These are phyloP conservation scores for Stenopsyche tienmushanensis DNA, from an alignment of 1,140 invertebrate genomes.

Conservation along the genomic window DNA sequence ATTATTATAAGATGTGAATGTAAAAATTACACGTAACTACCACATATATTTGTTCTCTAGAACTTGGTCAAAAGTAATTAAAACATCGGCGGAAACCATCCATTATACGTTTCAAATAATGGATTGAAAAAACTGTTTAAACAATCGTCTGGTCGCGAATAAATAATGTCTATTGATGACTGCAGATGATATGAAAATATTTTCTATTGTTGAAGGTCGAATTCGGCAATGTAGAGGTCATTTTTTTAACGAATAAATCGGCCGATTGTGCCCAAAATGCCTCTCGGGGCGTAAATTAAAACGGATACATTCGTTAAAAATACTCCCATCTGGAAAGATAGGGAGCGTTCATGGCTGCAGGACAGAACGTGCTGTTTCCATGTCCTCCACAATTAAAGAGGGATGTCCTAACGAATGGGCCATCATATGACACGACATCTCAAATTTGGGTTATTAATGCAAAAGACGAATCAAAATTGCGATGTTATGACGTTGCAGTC, in stretches of 20 bases:
- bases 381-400: constrained; percentile 21
- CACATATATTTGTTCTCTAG: background rate
- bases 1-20: too few relatives aligned
- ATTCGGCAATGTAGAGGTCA: background rate
- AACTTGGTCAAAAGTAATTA: constrained; percentile 3
- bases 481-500: constrained; percentile 23
- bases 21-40: background rate
- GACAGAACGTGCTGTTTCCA: constrained; percentile 11
- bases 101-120: constrained; percentile 1
- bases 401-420: constrained; percentile 24
- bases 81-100: constrained; percentile 13
- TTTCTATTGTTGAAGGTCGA: background rate
- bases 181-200: background rate
- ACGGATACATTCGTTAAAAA: too few relatives aligned
- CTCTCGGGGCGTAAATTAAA: too few relatives aligned
- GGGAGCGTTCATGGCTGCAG: too few relatives aligned
- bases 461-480: constrained; percentile 25
- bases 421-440: constrained; percentile 16
- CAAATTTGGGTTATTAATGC: constrained; percentile 30
- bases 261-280: too few relatives aligned
- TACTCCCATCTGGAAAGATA: too few relatives aligned
- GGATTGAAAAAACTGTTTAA: background rate
- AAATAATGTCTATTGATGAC: background rate
- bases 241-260: too few relatives aligned
- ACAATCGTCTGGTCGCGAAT: background rate